Evolutionary conservation across 2,113 vertebrate genomes (phyloP), one percentile per base, ranked within the genome.

Genomic region (Corvus cornix): DNA sequence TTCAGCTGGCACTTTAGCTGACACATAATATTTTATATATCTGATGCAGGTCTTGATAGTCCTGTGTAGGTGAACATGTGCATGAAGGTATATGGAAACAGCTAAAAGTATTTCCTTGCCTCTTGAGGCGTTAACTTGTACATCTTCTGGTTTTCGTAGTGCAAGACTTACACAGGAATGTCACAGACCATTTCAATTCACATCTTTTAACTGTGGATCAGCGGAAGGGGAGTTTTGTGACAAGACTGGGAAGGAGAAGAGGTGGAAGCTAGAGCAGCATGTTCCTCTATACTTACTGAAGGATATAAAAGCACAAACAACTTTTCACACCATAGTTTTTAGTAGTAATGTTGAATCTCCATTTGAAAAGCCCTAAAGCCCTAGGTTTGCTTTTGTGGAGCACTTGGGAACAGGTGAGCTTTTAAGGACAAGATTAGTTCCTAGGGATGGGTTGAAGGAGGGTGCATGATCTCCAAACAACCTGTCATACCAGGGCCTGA

Each of bases 51-150:
- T 39, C 27, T 78, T 63, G 18, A n/a, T 28, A 6, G 5, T 21
- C 4, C 1, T 0, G 1, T 68, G 41, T 26, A 21, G 26, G 18
- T 74, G 11, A 64, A 12, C 1, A 2, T 31, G 5, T 41, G 18
- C 1, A 0, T 24, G 41, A 43, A 52, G 39, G 26, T 69, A 0
- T 26, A 31, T 19, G n/a, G 74, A 78, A 87, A 19, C 28, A 78
- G 31, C 30, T 74, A 21, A 33, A 75, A 58, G 31, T 39, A 18
- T 66, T 62, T 74, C 31, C 53, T 77, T 73, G 33, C 22, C 18
- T 43, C 3, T 56, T 84, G 55, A 80, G 26, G 21, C 14, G 23
- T 80, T 41, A 43, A 35, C 10, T 72, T 63, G 19, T 20, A 26
- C 30, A 30, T 63, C 11, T 13, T 53, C 23, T 43, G 21, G n/a